Evolutionary conservation across 2,888 invertebrate species (phyloP), one percentile per base, ranked within the genome.

Genomic region (Caenorhabditis auriculariae): DNA sequence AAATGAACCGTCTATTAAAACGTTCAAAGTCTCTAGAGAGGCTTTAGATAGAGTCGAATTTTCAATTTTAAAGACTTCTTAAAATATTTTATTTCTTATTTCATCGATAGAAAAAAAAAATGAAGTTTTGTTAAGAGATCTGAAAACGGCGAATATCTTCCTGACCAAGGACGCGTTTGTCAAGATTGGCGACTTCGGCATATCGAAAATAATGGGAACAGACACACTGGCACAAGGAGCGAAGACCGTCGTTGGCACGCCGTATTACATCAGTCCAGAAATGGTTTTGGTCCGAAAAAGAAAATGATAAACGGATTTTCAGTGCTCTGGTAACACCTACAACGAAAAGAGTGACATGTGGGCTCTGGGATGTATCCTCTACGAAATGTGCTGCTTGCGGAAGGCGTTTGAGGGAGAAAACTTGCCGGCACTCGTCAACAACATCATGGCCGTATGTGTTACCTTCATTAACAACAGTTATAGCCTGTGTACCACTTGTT

Each of bases 301-400:
- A 19, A 41, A 4, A 17, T 39, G n/a, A 49, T 45, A 19, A 21
- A 49, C 27, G 23, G 12, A 42, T 46, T 62, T 83, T 61, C 77
- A 88, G 88, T 89, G 89, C 81, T 88, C 89, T 82, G 89, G 89
- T 4, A 88, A 88, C 75, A 86, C 88, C 44, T 89, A 89, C 78
- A 88, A 89, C 80, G 87, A 88, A 75, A 89, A 89, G 81, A 88
- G 88, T 32, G 89, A 89, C 78, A 87, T 89, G 66, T 90, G 89
- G 89, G 88, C 89, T 0, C 81, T 89, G 54, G 84, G 84, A 15
- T 90, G 89, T 81, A 88, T 89, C 72, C 82, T 90, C 39, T 89
- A 89, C 75, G 89, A 89, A 82, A 87, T 89, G 85, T 87, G 88
- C 23, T 87, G 88, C 74, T 83, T 89, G 23, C 87, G 87, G 75